Percentiles rank a stretch among this genome's conserved stretches.
phyloP scores from a whole-genome alignment of 1,140 invertebrate species.

The Cydia strobilella region DNA sequence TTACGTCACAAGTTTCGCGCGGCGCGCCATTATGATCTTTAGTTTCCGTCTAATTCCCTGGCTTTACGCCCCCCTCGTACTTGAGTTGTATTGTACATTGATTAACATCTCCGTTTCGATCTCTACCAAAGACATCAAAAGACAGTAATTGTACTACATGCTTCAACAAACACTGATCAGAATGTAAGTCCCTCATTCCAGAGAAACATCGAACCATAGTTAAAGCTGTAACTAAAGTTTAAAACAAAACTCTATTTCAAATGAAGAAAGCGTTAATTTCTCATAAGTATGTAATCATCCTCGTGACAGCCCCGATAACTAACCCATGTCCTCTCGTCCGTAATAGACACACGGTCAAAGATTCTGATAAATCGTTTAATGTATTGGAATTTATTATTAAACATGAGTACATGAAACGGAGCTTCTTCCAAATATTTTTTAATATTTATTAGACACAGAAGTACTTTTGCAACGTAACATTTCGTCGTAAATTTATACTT shows the following conservation, averaged over 20 bases:
- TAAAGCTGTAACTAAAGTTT: neutral
- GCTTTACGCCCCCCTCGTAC: no score
- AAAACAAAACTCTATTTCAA: neutral
- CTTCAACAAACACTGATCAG: neutral
- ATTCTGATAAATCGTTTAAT: neutral
- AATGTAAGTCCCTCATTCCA: neutral
- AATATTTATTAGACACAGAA: conserved; percentile 10
- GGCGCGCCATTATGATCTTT: no score
- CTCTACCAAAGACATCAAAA: neutral
- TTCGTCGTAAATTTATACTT: conserved; percentile 4
- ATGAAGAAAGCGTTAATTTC: neutral
- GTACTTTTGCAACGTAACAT: neutral
- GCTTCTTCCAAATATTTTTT: neutral
- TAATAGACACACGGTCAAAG: conserved; percentile 1
- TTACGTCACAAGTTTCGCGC: no score
- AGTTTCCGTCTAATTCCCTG: no score
- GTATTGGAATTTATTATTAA: neutral
- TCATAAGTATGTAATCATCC: neutral
- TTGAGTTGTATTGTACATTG: no score
- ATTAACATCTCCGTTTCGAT: neutral
- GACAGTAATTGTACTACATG: neutral
- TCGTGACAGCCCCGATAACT: neutral
- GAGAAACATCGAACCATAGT: neutral
- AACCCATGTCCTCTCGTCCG: neutral
- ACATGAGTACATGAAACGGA: neutral